These are phyloP conservation scores for Hylaeus anthracinus DNA, from an alignment of 1,140 invertebrate genomes.

Conservation along the genomic window DNA sequence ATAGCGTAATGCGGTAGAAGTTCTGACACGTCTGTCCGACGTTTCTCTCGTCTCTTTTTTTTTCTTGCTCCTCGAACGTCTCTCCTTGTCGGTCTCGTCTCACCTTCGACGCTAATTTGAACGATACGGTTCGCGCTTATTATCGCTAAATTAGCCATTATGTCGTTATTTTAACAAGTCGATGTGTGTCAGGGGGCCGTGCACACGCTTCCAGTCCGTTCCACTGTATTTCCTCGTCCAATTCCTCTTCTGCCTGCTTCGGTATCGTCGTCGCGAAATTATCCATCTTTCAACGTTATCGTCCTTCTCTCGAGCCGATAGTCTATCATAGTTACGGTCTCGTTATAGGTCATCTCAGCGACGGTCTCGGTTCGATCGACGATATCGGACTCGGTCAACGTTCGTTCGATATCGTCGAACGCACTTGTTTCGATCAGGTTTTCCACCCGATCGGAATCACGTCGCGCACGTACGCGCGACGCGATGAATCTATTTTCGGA, in stretches of 20 bases:
- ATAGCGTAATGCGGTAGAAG: not conserved
- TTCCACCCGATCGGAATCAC: not conserved
- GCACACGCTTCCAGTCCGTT: constrained; percentile 47
- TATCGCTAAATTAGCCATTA: constrained; percentile 82
- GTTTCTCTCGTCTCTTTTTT: constrained; percentile 30
- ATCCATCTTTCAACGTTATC: not conserved
- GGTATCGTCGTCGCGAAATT: not conserved
- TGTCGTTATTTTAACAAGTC: constrained; percentile 82
- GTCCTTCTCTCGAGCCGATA: too few relatives aligned
- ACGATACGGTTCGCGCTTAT: constrained; percentile 79
- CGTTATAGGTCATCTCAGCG: not conserved
- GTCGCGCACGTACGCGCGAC: too few relatives aligned
- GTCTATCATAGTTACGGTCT: not conserved
- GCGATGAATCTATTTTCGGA: not conserved
- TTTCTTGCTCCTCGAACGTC: constrained; percentile 26
- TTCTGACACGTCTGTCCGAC: not conserved
- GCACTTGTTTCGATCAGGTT: not conserved
- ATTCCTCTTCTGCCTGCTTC: constrained; percentile 21
- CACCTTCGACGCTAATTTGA: constrained; percentile 81
- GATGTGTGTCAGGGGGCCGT: constrained; percentile 80
- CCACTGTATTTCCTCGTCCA: constrained; percentile 48
- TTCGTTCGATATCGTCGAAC: not conserved
- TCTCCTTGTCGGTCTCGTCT: constrained; percentile 66
- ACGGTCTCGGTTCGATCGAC: not conserved
- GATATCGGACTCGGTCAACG: constrained; percentile 1